Base-by-base conservation (phyloP, 2,888 invertebrate species). In the Mimas tiliae region DNA sequence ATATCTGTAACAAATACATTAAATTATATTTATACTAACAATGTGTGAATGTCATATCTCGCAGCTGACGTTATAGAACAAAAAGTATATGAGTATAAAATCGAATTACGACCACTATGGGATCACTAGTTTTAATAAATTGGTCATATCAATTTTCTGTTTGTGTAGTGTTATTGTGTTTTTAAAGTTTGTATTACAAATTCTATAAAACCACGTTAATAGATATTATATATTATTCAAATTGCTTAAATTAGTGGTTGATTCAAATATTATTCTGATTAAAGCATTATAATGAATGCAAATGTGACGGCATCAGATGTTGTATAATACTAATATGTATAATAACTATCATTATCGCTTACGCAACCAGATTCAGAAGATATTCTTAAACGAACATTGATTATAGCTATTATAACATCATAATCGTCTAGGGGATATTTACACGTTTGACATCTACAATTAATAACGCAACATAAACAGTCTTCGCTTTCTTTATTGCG, bases 341-440 rank as follows among this genome's bases (percentile, higher is more conserved):
- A 27, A 4, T 27, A 27, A 3, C 27, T 63, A 65, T 69, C 63
- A 64, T 70, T 70, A 73, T 68, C 66, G 70, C 67, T 78, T 80
- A 74, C 70, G 69, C 77, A 83, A 84, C 69, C 67, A 71, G 72
- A 78, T 72, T 72, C 71, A 77, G 75, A 69, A 69, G 70, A 75
- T 70, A 72, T 68, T 76, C 75, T 70, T 72, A 73, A 77, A 72
- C 68, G 68, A 71, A 73, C 69, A 74, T 71, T 74, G 74, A 75
- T 74, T 72, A 70, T 71, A 76, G 79, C 76, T 77, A 77, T 75
- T 72, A 70, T 71, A 79, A 76, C 78, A 80, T 78, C 78, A 81
- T 80, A 82, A 84, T 78, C 70, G 68, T 74, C 75, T 73, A 77
- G 74, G 68, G 70, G 70, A 66, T 68, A 82, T 82, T 82, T 82